Base-by-base conservation (phyloP, 2,113 vertebrate species). In the Vulpes lagopus region DNA sequence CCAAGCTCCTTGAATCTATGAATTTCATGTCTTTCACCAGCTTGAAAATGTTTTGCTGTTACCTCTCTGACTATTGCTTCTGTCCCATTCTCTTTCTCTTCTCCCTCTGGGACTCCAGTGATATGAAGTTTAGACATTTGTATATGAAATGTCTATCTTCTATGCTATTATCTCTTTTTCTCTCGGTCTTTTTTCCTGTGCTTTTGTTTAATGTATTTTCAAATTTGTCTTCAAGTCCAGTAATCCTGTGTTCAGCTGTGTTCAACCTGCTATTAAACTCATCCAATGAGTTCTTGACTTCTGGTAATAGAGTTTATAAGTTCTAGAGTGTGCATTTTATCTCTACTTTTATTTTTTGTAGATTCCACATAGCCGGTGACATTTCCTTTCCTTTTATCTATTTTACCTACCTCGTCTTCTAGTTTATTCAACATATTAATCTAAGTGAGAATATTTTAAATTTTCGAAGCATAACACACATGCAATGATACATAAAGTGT, bases 371-470 rank as follows among this genome's bases (percentile, higher is more conserved):
- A 11, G 17, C 57, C 38, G 55, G 9, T 35, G 60, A 55, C 38
- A 89, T 89, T 95, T 92, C 73, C 71, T 92, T 49, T 62, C 16
- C 53, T 51, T 93, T 95, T 22, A 79, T 79, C 65, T 81, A n/a
- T n/a, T 69, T 89, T 57, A 32, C n/a, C 25, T 49, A 87, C 2
- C 2, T 32, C 80, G 94, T 90, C 43, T 16, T 94, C 78, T 53
- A 65, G 69, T 86, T 88, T 85, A 80, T 57, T 79, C 43, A 79
- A 79, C n/a, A 55, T 79, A 57, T 51, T 71, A 83, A 79, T 55
- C 22, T 59, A 84, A 67, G 27, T 55, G 30, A n/a, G 15, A 8
- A 76, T 73, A 27, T n/a, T 89, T 30, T 85, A 49, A 83, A 78
- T 76, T 73, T 84, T 84, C 32, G 25, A 81, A 89, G 67, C 53